Conservation (phyloP, 2,113 vertebrate species). For the Ceuthmochares aereus region DNA sequence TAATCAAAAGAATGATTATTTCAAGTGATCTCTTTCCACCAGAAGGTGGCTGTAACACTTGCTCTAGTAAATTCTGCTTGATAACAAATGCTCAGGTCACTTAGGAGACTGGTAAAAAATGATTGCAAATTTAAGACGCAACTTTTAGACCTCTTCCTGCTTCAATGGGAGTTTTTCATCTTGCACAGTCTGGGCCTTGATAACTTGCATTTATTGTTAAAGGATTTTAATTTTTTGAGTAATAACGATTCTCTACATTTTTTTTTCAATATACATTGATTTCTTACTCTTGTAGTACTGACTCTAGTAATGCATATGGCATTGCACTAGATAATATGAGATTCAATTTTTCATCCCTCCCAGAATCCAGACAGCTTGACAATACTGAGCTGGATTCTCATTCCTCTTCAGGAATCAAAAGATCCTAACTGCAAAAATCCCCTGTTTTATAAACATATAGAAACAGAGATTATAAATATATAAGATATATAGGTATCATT, state of each 20-base stretch:
- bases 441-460: neutral
- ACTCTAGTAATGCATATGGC: neutral
- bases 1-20: neutral
- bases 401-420: neutral
- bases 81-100: neutral
- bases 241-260: neutral
- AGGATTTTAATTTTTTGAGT: neutral
- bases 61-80: neutral
- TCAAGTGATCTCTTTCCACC: neutral
- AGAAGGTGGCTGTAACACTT: neutral
- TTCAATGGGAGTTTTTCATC: neutral
- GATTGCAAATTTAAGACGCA: neutral
- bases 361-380: neutral
- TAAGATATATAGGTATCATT: no score
- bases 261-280: neutral
- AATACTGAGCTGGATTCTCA: neutral
- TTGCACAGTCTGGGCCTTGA: neutral
- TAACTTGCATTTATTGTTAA: neutral
- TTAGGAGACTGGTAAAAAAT: neutral
- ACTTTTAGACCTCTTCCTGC: neutral
- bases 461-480: neutral
- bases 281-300: neutral
- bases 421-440: neutral
- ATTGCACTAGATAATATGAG: neutral
- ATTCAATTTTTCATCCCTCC: neutral